phyloP scores from a whole-genome alignment of 2,888 invertebrate species.

The Drosophila greeni region DNA sequence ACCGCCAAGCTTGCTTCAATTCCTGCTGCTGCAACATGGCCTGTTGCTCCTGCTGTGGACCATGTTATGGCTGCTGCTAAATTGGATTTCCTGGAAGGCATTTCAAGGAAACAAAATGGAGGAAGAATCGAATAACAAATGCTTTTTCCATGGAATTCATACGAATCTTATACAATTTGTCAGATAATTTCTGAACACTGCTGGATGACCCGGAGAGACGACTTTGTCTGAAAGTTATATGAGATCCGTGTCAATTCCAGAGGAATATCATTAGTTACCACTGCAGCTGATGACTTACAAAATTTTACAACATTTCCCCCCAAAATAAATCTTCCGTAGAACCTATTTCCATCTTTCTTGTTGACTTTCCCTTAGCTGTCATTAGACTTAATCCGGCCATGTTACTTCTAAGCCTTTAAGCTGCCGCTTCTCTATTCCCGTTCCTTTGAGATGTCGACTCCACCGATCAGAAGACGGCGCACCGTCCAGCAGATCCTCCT shows the following conservation, averaged over 20 bases:
- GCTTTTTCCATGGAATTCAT: background rate
- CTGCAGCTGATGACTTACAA: background rate
- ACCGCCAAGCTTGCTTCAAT: background rate
- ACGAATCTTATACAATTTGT: background rate
- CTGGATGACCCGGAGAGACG: background rate
- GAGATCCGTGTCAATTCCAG: background rate
- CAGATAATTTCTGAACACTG: background rate
- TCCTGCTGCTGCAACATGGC: slow-evolving; percentile 8
- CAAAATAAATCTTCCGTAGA: too few relatives aligned
- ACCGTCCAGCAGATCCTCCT: slow-evolving; percentile 42
- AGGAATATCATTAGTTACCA: background rate
- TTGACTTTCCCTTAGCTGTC: slow-evolving; percentile 28
- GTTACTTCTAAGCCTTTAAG: slow-evolving; percentile 31
- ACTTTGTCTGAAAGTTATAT: slow-evolving; percentile 2
- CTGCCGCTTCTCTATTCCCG: background rate
- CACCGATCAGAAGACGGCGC: slow-evolving; percentile 27
- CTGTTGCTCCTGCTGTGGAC: slow-evolving; percentile 23
- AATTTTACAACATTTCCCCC: too few relatives aligned
- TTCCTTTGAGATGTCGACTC: slow-evolving; percentile 48
- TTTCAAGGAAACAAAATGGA: too few relatives aligned
- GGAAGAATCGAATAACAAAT: too few relatives aligned
- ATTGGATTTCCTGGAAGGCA: too few relatives aligned
- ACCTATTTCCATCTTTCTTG: background rate
- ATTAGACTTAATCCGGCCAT: slow-evolving; percentile 12
- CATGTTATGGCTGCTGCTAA: slow-evolving; percentile 2